A percentile compares a stretch with the other conserved stretches of the same genome.
Conservation (phyloP, 92 coral and sea anemone genomes). For the Scolanthus callimorphus region DNA sequence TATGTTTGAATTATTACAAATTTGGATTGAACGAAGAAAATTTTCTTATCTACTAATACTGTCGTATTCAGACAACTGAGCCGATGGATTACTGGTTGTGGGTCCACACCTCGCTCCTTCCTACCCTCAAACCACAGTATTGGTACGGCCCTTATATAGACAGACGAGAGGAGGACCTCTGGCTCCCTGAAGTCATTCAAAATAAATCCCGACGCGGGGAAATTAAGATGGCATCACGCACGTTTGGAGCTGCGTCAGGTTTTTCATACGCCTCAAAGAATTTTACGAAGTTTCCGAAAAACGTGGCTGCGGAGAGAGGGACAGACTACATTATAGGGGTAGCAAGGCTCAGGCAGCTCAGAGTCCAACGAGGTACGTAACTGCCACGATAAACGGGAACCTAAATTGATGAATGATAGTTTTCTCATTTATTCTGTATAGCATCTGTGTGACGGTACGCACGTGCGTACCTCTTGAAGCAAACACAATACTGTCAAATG, state of each 20-base stretch:
- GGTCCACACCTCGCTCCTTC: conserved; percentile 54
- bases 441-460: too few species aligned
- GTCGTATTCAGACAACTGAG: conserved; percentile 72
- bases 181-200: conserved; percentile 42
- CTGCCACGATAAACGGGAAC: too few species aligned
- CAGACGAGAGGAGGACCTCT: conserved; percentile 33
- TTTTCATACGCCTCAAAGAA: conserved; percentile 1
- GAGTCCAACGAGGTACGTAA: conserved; percentile 53
- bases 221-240: conserved; percentile 20
- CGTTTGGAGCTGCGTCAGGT: conserved; percentile 13
- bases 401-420: too few species aligned
- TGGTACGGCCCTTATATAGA: conserved; percentile 80
- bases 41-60: too few species aligned
- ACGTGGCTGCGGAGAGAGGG: conserved; percentile 75
- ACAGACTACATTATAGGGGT: conserved; percentile 71
- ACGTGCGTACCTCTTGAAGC: too few species aligned
- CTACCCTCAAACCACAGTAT: conserved; percentile 66
- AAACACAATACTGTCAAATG: too few species aligned
- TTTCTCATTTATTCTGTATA: too few species aligned
- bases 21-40: too few species aligned
- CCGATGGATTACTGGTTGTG: conserved; percentile 58
- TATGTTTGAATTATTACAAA: too few species aligned
- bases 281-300: conserved; percentile 39
- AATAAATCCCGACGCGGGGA: conserved; percentile 29
- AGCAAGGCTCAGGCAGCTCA: conserved; percentile 74